Evolutionary conservation across 2,113 vertebrate species (phyloP).

Genomic region (Chiloscyllium plagiosum): DNA sequence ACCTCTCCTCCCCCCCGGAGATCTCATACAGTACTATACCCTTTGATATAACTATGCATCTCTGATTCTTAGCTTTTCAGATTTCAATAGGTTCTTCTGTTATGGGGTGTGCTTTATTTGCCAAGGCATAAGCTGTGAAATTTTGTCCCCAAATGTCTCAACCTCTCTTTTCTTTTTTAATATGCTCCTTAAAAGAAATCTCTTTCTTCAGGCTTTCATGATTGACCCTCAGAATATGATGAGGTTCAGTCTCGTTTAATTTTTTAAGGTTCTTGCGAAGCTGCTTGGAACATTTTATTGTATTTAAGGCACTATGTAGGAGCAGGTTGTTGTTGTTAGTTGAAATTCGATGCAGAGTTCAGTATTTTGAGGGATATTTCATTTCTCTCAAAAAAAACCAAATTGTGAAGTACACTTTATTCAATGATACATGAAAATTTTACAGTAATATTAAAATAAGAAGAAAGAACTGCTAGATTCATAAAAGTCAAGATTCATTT

Average conservation of each 20-base stretch:
- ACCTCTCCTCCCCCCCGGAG: no score
- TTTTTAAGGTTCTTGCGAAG: neutral
- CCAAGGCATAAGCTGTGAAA: no score
- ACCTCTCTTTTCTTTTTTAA: no score
- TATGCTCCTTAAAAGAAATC: no score
- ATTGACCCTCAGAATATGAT: neutral
- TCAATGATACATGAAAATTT: neutral
- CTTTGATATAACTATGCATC: no score
- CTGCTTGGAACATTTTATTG: neutral
- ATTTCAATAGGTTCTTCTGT: no score
- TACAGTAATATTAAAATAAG: neutral
- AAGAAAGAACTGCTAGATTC: neutral
- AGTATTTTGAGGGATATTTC: neutral
- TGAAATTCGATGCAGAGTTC: neutral
- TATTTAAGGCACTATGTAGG: neutral
- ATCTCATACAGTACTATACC: no score
- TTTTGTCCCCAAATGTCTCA: no score
- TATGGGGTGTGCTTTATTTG: no score
- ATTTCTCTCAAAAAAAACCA: neutral
- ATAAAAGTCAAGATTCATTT: constrained; percentile 7
- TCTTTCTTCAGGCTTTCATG: neutral
- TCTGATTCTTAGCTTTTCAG: no score
- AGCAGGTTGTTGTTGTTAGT: neutral
- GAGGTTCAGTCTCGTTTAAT: no score
- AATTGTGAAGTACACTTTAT: neutral